A percentile compares a stretch with the other conserved stretches of the same genome.
Evolutionary conservation across 2,888 invertebrate species (phyloP).

Genomic region (Synanthedon vespiformis): DNA sequence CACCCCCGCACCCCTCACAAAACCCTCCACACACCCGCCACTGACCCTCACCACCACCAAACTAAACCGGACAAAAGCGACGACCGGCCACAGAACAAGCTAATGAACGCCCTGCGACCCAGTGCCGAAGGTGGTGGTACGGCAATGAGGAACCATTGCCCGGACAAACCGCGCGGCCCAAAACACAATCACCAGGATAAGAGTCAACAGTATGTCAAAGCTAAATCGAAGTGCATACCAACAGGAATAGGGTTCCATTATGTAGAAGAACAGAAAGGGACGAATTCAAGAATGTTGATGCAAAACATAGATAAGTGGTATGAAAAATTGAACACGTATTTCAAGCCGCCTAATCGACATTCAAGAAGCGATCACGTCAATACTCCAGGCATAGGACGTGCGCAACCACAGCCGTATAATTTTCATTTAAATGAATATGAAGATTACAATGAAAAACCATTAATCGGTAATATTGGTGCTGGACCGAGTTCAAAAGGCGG

Average conservation of each 20-base stretch:
- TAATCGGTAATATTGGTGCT: not conserved
- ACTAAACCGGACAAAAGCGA: conserved; percentile 8
- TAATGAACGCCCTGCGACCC: conserved; percentile 19
- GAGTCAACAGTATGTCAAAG: not conserved
- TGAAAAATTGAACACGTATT: conserved; percentile 5
- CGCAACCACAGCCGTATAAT: not conserved
- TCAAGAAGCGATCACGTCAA: no score
- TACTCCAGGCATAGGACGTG: not conserved
- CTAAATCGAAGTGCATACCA: not conserved
- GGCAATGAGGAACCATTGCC: not conserved
- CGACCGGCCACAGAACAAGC: conserved; percentile 16
- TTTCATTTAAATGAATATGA: no score
- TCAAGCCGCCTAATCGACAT: not conserved
- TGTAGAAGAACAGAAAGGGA: not conserved
- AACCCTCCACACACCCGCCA: conserved; percentile 1
- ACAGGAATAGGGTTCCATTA: not conserved
- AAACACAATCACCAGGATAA: not conserved
- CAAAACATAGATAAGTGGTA: conserved; percentile 17
- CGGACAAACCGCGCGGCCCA: conserved; percentile 5
- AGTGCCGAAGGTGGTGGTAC: conserved; percentile 16
- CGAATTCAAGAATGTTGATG: conserved; percentile 5
- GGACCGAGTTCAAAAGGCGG: not conserved
- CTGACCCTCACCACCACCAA: not conserved
- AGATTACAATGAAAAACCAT: no score
- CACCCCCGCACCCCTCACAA: conserved; percentile 4